Evolutionary conservation across 2,797 vertebrate species (phyloP), one percentile per base, ranked within the genome.

Genomic region (Pangasius macronema): DNA sequence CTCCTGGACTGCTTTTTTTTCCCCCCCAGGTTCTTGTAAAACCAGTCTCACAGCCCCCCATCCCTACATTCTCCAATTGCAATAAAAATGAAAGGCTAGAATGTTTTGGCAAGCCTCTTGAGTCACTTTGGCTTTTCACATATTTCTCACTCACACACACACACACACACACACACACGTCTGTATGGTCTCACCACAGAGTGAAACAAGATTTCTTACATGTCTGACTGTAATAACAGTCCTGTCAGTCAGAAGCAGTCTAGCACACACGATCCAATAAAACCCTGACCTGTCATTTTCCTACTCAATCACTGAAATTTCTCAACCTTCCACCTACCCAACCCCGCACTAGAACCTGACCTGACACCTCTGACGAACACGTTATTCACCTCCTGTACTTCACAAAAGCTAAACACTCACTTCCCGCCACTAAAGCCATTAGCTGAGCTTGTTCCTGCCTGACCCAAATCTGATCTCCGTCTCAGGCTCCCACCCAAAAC

Each of bases 391-490:
- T 24, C 53, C 76, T 57, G 51, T n/a, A 46, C 24, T 18, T 42
- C 85, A 85, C 46, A 16, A 13, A 59, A 33, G 53, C 16, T 75
- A 73, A 42, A 75, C 70, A 49, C 53, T 46, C 68, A 30, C 68
- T 30, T 59, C 33, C 83, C 76, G 18, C 33, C 18, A 70, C 83
- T 77, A 83, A 85, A 83, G 57, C 49, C 59, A 85, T 87, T 61
- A 75, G 57, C 39, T 36, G 83, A 82, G 83, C 24, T 67, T 87
- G 67, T 84, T 89, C 65, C 77, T 82, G 86, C 72, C 85, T 91
- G 91, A 91, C 91, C 90, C 90, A 90, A 77, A 91, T 91, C 90
- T 90, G 90, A 90, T 91, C 91, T 89, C 84, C 49, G 65, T 82
- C 83, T 51, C 68, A 82, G 59, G 90, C 89, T 89, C 83, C 83